phyloP scores from a whole-genome alignment of 2,113 vertebrate genomes.

The Dinomys branickii region DNA sequence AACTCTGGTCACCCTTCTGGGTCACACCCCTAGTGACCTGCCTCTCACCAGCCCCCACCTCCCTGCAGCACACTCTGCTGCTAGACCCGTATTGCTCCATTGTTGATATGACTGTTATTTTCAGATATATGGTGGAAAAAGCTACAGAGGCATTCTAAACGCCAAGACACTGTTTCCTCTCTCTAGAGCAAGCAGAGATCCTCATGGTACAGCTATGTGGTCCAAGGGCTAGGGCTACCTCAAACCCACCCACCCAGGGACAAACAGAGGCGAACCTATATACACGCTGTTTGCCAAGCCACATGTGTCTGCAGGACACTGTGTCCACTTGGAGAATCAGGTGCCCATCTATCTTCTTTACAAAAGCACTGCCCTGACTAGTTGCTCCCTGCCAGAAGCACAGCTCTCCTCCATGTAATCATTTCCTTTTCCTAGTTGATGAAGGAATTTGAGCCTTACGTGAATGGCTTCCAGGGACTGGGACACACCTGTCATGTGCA shows the following conservation, averaged over 20 bases:
- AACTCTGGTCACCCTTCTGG: not conserved
- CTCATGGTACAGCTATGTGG: not conserved
- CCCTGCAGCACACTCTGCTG: no score
- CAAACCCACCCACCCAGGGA: rapidly evolving
- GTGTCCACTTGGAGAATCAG: not conserved
- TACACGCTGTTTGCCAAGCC: not conserved
- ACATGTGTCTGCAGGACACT: rapidly evolving
- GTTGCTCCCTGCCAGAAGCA: not conserved
- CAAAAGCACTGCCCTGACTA: not conserved
- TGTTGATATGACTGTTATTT: rapidly evolving
- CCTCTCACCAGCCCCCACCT: no score
- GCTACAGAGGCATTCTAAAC: not conserved
- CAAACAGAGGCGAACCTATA: rapidly evolving
- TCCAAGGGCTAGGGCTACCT: not conserved
- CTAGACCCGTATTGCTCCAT: not conserved
- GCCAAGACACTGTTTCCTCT: not conserved
- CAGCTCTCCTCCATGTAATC: not conserved
- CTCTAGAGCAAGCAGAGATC: not conserved
- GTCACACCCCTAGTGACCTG: no score
- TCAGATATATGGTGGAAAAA: not conserved
- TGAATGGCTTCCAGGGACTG: not conserved
- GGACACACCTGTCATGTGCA: not conserved
- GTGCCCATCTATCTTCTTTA: not conserved
- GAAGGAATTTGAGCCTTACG: not conserved
- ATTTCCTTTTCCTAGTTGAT: not conserved